Conservation (phyloP, 1,140 invertebrate species). For the Dufourea novaeangliae region DNA sequence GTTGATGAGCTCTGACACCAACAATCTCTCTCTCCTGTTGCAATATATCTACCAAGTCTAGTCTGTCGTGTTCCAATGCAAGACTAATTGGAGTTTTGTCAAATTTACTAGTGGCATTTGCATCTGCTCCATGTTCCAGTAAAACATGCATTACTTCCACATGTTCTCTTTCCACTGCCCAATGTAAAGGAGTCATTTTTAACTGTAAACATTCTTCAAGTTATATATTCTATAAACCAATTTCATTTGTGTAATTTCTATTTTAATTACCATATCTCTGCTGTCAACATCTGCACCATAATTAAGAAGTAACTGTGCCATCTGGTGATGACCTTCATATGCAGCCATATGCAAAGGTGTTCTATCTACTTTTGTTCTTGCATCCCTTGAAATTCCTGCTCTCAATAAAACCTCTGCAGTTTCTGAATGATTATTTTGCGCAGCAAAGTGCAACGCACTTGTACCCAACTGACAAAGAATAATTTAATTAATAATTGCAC, state of each 20-base stretch:
- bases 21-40: conserved; percentile 79
- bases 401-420: conserved; percentile 91
- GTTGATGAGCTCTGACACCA: conserved; percentile 71
- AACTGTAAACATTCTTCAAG: conserved; percentile 82
- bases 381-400: conserved; percentile 93
- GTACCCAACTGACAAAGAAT: conserved; percentile 88
- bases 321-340: conserved; percentile 91
- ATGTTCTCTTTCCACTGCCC: conserved; percentile 94
- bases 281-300: conserved; percentile 90
- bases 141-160: conserved; percentile 86
- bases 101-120: conserved; percentile 89
- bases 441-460: conserved; percentile 93
- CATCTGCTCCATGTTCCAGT: conserved; percentile 88
- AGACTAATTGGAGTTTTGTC: conserved; percentile 91
- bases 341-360: conserved; percentile 94
- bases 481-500: not conserved
- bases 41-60: conserved; percentile 85
- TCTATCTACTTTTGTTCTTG: conserved; percentile 95
- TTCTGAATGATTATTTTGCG: conserved; percentile 90
- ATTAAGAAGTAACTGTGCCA: conserved; percentile 89
- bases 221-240: not conserved
- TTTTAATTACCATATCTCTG: conserved; percentile 89
- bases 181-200: conserved; percentile 96
- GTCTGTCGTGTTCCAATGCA: conserved; percentile 85
- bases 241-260: conserved; percentile 24